phyloP scores from a whole-genome alignment of 2,888 invertebrate genomes.

The Hydriomena furcata region DNA sequence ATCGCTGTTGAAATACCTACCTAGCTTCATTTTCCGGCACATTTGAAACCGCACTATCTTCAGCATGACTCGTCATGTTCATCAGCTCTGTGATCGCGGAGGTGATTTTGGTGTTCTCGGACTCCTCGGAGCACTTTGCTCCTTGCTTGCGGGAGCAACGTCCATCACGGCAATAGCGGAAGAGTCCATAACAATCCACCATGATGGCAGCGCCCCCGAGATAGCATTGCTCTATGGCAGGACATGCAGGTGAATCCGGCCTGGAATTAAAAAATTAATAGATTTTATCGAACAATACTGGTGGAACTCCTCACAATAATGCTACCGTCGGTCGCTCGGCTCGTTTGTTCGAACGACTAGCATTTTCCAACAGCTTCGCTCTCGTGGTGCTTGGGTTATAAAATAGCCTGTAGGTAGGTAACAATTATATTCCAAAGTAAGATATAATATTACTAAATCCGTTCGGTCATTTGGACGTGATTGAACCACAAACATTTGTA shows the following conservation, averaged over 20 bases:
- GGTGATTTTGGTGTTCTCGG: conserved; percentile 28
- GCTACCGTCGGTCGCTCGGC: too few relatives aligned
- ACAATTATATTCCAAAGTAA: too few relatives aligned
- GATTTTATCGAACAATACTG: too few relatives aligned
- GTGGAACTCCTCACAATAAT: too few relatives aligned
- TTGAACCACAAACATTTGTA: too few relatives aligned
- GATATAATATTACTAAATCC: too few relatives aligned
- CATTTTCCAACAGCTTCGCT: too few relatives aligned
- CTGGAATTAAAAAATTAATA: too few relatives aligned
- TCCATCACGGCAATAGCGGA: conserved; percentile 49
- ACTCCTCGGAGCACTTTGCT: conserved; percentile 41
- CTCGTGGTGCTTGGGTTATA: too few relatives aligned
- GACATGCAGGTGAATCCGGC: conserved; percentile 50
- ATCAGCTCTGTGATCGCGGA: conserved; percentile 3
- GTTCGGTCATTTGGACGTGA: too few relatives aligned
- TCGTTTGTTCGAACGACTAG: too few relatives aligned
- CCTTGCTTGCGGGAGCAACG: conserved; percentile 46
- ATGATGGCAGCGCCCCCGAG: conserved; percentile 45
- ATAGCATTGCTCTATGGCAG: conserved; percentile 49
- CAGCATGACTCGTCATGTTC: conserved; percentile 6
- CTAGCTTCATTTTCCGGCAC: background rate
- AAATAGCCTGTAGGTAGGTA: too few relatives aligned
- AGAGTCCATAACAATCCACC: conserved; percentile 47
- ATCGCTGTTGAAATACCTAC: conserved; percentile 1
- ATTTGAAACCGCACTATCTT: conserved; percentile 6